Conservation (phyloP, 1,140 invertebrate species). For the Euura saliciscinereae region DNA sequence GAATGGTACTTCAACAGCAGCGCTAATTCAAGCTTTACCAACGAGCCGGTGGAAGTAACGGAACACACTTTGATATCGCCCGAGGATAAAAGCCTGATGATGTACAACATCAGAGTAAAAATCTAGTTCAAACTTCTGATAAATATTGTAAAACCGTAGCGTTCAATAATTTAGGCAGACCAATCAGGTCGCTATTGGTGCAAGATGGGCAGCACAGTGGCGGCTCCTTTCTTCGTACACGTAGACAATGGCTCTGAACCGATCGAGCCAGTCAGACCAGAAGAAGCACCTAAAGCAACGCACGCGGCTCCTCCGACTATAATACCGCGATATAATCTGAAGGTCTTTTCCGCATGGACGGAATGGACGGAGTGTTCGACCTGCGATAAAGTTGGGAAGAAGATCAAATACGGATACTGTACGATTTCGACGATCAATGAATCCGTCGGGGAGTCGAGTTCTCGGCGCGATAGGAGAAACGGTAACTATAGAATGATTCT, state of each 20-base stretch:
- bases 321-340: conserved; percentile 46
- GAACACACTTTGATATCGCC: conserved; percentile 54
- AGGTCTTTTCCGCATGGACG: conserved; percentile 61
- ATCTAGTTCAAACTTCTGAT: not conserved
- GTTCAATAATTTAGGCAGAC: conserved; percentile 27
- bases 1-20: conserved; percentile 56
- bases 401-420: conserved; percentile 63
- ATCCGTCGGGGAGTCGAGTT: conserved; percentile 18
- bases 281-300: conserved; percentile 32
- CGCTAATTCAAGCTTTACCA: conserved; percentile 29
- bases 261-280: conserved; percentile 37
- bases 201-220: conserved; percentile 47
- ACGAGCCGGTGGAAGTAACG: conserved; percentile 40
- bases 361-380: conserved; percentile 68
- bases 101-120: conserved; percentile 56
- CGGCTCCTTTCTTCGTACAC: conserved; percentile 56
- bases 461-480: conserved; percentile 1
- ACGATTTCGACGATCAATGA: conserved; percentile 46
- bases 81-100: conserved; percentile 51
- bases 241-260: conserved; percentile 49
- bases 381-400: conserved; percentile 63
- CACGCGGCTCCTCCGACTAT: conserved; percentile 38
- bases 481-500: not conserved
- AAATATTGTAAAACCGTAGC: not conserved
- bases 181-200: conserved; percentile 62